Percentiles rank a stretch among this genome's conserved stretches.
Evolutionary conservation across 2,888 invertebrate species (phyloP).

Genomic region (Cheilosia vernalis): DNA sequence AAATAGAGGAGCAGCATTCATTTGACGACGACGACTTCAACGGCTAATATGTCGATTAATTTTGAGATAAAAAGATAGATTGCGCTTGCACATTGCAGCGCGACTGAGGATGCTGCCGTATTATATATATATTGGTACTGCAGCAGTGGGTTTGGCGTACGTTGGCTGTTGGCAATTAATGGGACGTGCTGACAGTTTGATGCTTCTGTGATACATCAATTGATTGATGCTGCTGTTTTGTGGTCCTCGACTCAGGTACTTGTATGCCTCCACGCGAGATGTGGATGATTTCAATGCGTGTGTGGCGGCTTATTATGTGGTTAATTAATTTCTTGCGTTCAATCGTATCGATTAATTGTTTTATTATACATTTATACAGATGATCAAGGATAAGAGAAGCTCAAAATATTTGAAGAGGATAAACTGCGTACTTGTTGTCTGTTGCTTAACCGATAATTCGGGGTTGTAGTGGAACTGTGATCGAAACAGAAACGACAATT

Average conservation of each 20-base stretch:
- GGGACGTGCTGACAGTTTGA: constrained; percentile 63
- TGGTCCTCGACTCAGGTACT: constrained; percentile 17
- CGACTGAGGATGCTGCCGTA: neutral
- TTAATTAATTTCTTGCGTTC: constrained; percentile 46
- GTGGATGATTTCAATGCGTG: constrained; percentile 9
- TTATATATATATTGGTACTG: neutral
- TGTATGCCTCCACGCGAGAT: neutral
- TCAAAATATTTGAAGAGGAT: no score
- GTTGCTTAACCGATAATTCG: no score
- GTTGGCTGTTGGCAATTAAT: constrained; percentile 53
- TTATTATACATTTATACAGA: neutral
- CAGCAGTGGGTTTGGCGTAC: constrained; percentile 45
- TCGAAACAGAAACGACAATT: no score
- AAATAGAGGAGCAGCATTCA: constrained; percentile 14
- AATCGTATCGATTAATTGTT: constrained; percentile 5
- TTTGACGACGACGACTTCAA: constrained; percentile 41
- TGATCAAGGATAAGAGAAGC: no score
- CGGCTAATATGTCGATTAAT: constrained; percentile 68
- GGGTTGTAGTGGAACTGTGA: no score
- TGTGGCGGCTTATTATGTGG: constrained; percentile 23
- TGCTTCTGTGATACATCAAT: constrained; percentile 72
- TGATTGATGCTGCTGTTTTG: constrained; percentile 67
- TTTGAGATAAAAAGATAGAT: constrained; percentile 58
- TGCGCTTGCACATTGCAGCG: constrained; percentile 16
- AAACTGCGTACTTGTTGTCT: no score